Base-by-base conservation (phyloP, 2,888 invertebrate genomes). In the Anoplius nigerrimus region DNA sequence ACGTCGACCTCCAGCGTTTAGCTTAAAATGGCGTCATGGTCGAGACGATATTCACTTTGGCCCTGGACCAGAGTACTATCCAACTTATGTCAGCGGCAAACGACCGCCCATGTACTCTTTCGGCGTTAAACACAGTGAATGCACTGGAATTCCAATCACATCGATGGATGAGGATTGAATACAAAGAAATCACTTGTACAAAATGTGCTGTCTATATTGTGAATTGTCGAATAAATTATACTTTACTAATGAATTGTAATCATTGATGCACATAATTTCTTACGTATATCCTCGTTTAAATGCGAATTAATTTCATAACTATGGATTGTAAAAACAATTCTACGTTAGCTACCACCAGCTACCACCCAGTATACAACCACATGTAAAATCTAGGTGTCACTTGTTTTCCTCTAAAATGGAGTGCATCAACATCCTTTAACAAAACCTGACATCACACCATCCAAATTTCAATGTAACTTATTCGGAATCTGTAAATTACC, bases 71-170 rank as follows among this genome's bases (percentile, higher is more conserved):
- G 62, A 69, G 18, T 87, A 88, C 64, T 74, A 82, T 59, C 79
- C 84, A 2, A 46, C 57, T 22, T 73, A 74, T 24, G 63, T 74
- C 57, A 15, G 61, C 0, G 66, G 74, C 42, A 88, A 74, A 71
- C 74, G 74, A 21, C 64, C 80, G 0, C 87, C 88, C 2, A 80
- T 75, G 27, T 93, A 91, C 81, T 92, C 92, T 20, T 93, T 93
- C 84, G 93, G 93, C 34, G 89, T 90, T 18, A 90, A 90, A 69
- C 92, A 92, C 84, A 91, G 89, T 13, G 89, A 89, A 62, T 91
- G 90, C 79, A 89, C 90, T 16, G 89, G 90, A 46, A 91, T 92
- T 4, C 91, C 92, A 86, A 90, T 93, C 76, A 91, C 92, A 57
- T 90, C 90, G 22, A 90, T 91, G 66, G 93, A 93, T 82, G 84